Evolutionary conservation across 2,797 vertebrate species (phyloP).

Genomic region (Malacoraja senta): DNA sequence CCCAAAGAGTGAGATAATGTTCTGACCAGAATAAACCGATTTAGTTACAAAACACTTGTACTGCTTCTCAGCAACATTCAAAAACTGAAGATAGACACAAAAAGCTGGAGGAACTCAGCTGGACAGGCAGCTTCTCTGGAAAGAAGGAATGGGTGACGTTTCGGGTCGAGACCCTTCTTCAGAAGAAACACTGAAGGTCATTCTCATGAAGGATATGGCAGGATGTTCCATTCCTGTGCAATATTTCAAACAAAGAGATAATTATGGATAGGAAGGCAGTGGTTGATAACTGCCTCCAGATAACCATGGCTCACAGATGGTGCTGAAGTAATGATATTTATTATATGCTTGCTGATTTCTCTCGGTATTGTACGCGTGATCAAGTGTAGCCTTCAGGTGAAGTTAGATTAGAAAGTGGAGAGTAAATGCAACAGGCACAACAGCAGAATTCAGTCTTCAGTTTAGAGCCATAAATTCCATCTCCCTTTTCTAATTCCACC

Average conservation of each 20-base stretch:
- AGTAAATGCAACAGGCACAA: not conserved
- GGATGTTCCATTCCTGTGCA: conserved; percentile 7
- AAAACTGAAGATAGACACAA: not conserved
- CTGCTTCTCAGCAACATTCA: conserved; percentile 23
- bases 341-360: not conserved
- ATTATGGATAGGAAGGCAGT: not conserved
- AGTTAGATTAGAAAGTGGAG: no score
- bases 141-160: no score
- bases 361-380: not conserved
- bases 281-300: not conserved
- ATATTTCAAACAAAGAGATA: conserved; percentile 22
- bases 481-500: not conserved
- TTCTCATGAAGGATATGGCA: not conserved
- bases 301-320: not conserved
- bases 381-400: not conserved
- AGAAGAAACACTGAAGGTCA: not conserved
- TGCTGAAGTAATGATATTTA: not conserved
- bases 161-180: no score
- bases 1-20: conserved; percentile 38
- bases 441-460: not conserved
- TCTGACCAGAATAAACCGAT: conserved; percentile 31
- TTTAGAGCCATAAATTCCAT: not conserved
- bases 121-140: no score
- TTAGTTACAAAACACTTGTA: conserved; percentile 10
- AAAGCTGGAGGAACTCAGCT: no score